These are phyloP conservation scores for Ericerus pela DNA, from an alignment of 1,140 invertebrate genomes.

Conservation along the genomic window DNA sequence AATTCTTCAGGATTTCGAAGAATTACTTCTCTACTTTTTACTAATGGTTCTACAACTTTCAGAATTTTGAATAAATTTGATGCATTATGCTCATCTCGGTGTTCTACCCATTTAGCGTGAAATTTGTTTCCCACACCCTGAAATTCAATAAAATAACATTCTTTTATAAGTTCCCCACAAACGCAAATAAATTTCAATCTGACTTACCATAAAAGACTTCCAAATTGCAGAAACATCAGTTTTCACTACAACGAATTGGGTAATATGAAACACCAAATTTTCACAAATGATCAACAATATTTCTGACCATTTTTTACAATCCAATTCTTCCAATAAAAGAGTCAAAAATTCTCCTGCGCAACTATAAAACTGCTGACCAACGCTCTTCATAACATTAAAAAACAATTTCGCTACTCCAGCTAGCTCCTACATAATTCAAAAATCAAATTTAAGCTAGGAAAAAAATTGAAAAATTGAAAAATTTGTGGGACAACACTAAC, in stretches of 20 bases:
- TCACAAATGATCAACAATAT: slow-evolving; percentile 44
- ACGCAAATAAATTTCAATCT: slow-evolving; percentile 1
- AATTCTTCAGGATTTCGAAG: slow-evolving; percentile 37
- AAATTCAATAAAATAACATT: too few relatives aligned
- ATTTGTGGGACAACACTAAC: slow-evolving; percentile 34
- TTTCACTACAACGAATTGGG: slow-evolving; percentile 39
- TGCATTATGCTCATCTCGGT: slow-evolving; percentile 6
- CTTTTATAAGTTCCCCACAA: too few relatives aligned
- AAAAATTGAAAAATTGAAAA: neutral
- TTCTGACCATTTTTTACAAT: slow-evolving; percentile 36
- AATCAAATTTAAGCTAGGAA: slow-evolving; percentile 2
- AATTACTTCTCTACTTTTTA: slow-evolving; percentile 45
- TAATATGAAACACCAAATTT: slow-evolving; percentile 41
- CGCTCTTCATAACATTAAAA: slow-evolving; percentile 71
- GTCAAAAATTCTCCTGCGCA: slow-evolving; percentile 47
- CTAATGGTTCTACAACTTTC: slow-evolving; percentile 16
- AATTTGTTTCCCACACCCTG: slow-evolving; percentile 17
- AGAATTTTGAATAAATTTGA: neutral
- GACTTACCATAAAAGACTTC: slow-evolving; percentile 21
- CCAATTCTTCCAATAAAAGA: slow-evolving; percentile 43
- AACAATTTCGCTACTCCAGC: slow-evolving; percentile 63
- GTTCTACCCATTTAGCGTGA: slow-evolving; percentile 7
- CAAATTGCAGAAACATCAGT: slow-evolving; percentile 28
- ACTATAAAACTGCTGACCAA: slow-evolving; percentile 65
- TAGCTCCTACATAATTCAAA: slow-evolving; percentile 37